Evolutionary conservation across 2,888 invertebrate species (phyloP).

Genomic region (Andrena trimmerana): DNA sequence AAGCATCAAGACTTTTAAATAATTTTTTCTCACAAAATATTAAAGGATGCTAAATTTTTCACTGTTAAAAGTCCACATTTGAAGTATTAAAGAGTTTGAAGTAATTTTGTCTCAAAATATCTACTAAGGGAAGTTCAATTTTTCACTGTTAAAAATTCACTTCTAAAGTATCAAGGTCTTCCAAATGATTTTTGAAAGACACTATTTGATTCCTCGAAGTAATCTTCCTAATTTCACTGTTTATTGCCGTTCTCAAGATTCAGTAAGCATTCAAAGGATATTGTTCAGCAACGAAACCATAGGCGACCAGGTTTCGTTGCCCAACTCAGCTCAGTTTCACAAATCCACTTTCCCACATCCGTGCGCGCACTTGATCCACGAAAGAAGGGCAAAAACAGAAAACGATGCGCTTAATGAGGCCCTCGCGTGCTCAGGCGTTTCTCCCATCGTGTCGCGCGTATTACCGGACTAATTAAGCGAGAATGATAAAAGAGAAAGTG

Average conservation of each 20-base stretch:
- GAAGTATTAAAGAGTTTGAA: too few relatives aligned
- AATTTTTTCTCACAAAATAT: too few relatives aligned
- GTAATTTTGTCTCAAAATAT: too few relatives aligned
- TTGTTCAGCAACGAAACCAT: neutral
- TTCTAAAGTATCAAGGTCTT: too few relatives aligned
- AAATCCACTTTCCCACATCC: slow-evolving; percentile 35
- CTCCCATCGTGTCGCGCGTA: slow-evolving; percentile 40
- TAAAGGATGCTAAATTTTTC: too few relatives aligned
- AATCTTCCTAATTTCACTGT: neutral
- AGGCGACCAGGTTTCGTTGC: slow-evolving; percentile 6
- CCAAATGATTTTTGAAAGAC: too few relatives aligned
- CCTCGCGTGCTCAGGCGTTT: slow-evolving; percentile 51
- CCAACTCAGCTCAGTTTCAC: neutral
- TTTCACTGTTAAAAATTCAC: too few relatives aligned
- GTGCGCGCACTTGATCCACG: neutral
- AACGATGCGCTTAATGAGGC: slow-evolving; percentile 56
- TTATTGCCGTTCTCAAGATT: neutral
- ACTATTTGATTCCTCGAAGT: too few relatives aligned
- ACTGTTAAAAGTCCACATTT: too few relatives aligned
- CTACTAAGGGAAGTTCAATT: too few relatives aligned
- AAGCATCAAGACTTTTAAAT: too few relatives aligned
- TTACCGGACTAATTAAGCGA: slow-evolving; percentile 51
- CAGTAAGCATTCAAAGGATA: neutral
- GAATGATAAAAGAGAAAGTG: slow-evolving; percentile 58
- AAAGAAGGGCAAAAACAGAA: slow-evolving; percentile 34